Conservation (phyloP, 2,888 invertebrate genomes). For the Campoplex nolae region DNA sequence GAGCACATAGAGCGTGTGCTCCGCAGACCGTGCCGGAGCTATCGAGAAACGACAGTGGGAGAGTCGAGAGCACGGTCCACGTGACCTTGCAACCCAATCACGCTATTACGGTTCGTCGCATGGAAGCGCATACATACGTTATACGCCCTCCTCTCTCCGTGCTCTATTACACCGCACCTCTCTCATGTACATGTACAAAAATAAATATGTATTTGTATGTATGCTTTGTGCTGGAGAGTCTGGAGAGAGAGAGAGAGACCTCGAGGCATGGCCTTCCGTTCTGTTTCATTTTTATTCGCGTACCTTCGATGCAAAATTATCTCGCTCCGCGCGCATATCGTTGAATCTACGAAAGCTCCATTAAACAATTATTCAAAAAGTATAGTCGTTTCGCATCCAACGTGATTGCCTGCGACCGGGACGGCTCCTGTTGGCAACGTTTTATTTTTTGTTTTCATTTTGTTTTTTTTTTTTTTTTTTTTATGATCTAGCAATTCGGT, state of each 20-base stretch:
- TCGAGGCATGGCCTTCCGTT: conserved; percentile 28
- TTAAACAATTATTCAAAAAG: conserved; percentile 3
- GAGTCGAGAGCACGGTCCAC: conserved; percentile 47
- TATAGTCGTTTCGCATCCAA: neutral
- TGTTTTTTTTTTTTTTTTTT: neutral
- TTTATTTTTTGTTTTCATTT: too few relatives aligned
- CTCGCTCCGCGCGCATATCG: neutral
- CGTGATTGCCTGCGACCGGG: neutral
- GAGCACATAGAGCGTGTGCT: conserved; percentile 50
- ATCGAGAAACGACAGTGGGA: conserved; percentile 44
- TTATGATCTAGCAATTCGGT: neutral
- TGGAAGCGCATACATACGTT: conserved; percentile 60
- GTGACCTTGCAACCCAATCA: conserved; percentile 68
- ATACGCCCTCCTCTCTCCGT: conserved; percentile 14
- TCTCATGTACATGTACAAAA: neutral
- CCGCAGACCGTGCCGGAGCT: conserved; percentile 57
- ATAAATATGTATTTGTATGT: conserved; percentile 26
- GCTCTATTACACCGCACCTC: conserved; percentile 46
- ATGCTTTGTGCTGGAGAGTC: conserved; percentile 6
- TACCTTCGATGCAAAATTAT: neutral
- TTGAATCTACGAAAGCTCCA: neutral
- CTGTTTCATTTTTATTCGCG: conserved; percentile 13
- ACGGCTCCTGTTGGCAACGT: neutral
- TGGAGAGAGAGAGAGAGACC: conserved; percentile 7
- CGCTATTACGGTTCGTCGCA: conserved; percentile 67